phyloP scores from a whole-genome alignment of 2,113 vertebrate genomes.

The Oreochromis tanganicae region DNA sequence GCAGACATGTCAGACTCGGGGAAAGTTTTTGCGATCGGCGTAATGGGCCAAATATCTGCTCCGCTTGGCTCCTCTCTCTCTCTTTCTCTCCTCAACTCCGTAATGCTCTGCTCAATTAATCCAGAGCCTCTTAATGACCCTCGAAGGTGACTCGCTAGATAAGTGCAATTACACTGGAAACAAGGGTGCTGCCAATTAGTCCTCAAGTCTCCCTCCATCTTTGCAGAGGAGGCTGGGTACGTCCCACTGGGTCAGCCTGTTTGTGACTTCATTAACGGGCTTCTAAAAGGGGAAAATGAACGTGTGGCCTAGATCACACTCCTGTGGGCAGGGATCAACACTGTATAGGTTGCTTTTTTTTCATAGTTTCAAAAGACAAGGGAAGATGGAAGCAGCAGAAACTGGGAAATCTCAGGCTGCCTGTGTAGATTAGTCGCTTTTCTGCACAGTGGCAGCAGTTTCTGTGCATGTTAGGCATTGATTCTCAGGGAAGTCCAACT shows the following conservation, averaged over 20 bases:
- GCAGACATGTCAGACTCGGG: slow-evolving; percentile 37
- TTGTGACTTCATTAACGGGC: slow-evolving; percentile 74
- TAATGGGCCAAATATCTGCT: slow-evolving; percentile 70
- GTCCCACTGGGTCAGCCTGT: slow-evolving; percentile 67
- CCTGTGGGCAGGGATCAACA: slow-evolving; percentile 47
- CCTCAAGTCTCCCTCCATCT: slow-evolving; percentile 65
- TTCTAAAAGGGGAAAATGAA: slow-evolving; percentile 72
- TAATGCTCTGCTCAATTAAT: slow-evolving; percentile 74
- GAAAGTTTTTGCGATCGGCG: slow-evolving; percentile 57
- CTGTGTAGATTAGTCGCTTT: background rate
- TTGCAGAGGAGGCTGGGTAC: slow-evolving; percentile 34
- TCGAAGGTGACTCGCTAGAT: slow-evolving; percentile 77
- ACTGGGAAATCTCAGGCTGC: background rate
- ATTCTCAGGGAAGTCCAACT: background rate
- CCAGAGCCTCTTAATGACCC: slow-evolving; percentile 74
- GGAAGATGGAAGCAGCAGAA: background rate
- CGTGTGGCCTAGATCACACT: slow-evolving; percentile 50
- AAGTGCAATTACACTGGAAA: slow-evolving; percentile 77
- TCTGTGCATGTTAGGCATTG: background rate
- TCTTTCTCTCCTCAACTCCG: slow-evolving; percentile 17
- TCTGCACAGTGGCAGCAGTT: background rate
- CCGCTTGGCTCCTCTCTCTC: slow-evolving; percentile 33
- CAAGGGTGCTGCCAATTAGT: slow-evolving; percentile 75
- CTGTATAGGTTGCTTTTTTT: slow-evolving; percentile 31
- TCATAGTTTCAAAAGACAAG: slow-evolving; percentile 1